These are phyloP conservation scores for Centrocercus urophasianus DNA, from an alignment of 2,113 vertebrate genomes.

Conservation along the genomic window DNA sequence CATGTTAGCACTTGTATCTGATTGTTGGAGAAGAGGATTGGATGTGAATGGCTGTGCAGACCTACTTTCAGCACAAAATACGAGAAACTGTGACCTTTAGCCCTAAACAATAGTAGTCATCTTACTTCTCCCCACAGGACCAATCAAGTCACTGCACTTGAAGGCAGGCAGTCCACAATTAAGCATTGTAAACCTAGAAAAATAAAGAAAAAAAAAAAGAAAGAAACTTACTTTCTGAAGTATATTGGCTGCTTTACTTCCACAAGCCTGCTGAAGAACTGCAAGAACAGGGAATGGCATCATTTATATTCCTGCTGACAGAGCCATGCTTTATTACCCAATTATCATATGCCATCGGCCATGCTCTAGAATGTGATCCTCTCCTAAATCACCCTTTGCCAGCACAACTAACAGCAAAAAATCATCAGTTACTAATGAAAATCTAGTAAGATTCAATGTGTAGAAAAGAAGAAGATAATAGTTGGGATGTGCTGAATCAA, in stretches of 20 bases:
- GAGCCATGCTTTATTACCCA: neutral
- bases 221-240: neutral
- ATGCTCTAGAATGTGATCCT: neutral
- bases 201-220: neutral
- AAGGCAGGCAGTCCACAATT: neutral
- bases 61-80: neutral
- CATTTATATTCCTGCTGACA: slow-evolving; percentile 4
- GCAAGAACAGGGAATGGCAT: neutral
- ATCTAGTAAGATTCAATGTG: neutral
- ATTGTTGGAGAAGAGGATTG: neutral
- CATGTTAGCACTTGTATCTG: neutral
- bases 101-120: neutral
- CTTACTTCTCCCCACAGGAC: neutral
- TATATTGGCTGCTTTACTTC: neutral
- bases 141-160: neutral
- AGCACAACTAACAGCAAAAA: neutral
- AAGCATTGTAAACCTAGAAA: neutral
- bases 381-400: neutral
- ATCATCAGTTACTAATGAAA: neutral
- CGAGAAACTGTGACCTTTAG: neutral
- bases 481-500: neutral
- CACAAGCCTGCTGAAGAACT: neutral
- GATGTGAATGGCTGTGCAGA: neutral
- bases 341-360: neutral
- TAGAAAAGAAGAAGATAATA: neutral